Percentiles rank a stretch among this genome's conserved stretches.
Conservation (phyloP, 2,113 vertebrate species). For the Albula goreensis region DNA sequence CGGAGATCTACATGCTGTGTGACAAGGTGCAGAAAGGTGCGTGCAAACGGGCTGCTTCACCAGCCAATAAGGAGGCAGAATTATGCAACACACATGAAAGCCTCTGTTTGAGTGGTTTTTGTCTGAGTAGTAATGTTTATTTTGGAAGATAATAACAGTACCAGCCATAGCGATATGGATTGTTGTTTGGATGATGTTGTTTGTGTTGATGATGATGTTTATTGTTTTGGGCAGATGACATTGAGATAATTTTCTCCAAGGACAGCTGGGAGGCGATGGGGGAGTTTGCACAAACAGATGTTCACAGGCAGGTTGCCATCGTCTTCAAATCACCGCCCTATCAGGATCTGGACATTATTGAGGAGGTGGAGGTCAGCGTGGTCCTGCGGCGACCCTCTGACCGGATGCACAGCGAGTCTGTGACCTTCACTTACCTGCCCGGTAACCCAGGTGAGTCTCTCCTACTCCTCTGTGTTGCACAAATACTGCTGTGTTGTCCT, state of each 20-base stretch:
- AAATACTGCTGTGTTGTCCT: too few species aligned
- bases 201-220: too few species aligned
- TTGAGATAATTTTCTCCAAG: slow-evolving; percentile 81
- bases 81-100: too few species aligned
- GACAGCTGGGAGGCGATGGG: slow-evolving; percentile 83
- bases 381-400: slow-evolving; percentile 80
- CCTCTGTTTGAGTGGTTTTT: too few species aligned
- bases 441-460: slow-evolving; percentile 70
- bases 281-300: slow-evolving; percentile 87
- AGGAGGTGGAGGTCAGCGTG: slow-evolving; percentile 77
- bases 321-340: slow-evolving; percentile 87
- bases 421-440: slow-evolving; percentile 81
- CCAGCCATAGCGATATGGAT: too few species aligned
- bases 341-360: slow-evolving; percentile 75
- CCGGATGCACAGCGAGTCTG: slow-evolving; percentile 81
- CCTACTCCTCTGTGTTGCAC: background rate
- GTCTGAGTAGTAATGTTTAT: too few species aligned
- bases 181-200: too few species aligned
- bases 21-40: slow-evolving; percentile 97
- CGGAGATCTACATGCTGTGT: slow-evolving; percentile 88
- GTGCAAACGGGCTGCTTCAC: background rate
- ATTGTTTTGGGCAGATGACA: slow-evolving; percentile 73
- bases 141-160: too few species aligned
- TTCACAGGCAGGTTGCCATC: slow-evolving; percentile 90
- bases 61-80: background rate